These are phyloP conservation scores for Arge pagana DNA, from an alignment of 2,888 invertebrate species.

Conservation along the genomic window DNA sequence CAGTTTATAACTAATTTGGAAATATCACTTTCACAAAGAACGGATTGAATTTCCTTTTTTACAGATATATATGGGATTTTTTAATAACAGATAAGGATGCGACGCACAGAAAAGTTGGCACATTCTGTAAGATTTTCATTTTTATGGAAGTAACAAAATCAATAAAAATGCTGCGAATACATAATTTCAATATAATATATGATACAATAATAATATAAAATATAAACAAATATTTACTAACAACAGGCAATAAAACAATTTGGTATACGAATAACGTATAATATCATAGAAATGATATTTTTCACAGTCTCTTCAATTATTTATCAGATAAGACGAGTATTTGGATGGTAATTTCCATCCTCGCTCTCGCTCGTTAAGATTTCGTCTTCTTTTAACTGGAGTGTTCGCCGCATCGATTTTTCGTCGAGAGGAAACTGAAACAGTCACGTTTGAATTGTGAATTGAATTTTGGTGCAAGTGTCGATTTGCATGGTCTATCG, in stretches of 20 bases:
- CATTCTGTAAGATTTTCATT: neutral
- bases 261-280: neutral
- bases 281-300: neutral
- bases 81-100: neutral
- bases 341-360: constrained; percentile 8
- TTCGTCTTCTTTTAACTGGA: constrained; percentile 2
- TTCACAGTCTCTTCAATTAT: neutral
- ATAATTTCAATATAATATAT: constrained; percentile 3
- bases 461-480: neutral
- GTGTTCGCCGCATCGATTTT: neutral
- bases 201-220: neutral
- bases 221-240: constrained; percentile 3
- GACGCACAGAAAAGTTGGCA: neutral
- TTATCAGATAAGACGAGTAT: constrained; percentile 1
- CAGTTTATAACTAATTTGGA: too few species aligned
- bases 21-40: neutral
- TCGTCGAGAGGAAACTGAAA: constrained; percentile 1
- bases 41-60: neutral
- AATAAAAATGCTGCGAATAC: neutral
- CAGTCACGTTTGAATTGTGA: neutral
- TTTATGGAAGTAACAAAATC: neutral
- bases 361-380: constrained; percentile 11
- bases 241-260: constrained; percentile 11
- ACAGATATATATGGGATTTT: neutral
- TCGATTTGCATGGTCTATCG: too few species aligned